Conservation (phyloP, 1,140 invertebrate genomes). For the Aphis craccivora region DNA sequence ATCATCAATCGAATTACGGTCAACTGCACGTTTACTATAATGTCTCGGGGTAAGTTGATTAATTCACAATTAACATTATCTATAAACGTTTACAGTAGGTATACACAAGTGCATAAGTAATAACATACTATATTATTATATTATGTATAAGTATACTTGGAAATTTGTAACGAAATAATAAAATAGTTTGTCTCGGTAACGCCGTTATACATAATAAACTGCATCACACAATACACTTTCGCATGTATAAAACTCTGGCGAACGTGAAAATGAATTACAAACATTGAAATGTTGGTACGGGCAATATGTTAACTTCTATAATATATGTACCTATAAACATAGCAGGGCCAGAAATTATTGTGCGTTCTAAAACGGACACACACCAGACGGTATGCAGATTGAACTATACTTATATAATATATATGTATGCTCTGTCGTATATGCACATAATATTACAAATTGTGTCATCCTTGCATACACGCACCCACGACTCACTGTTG, state of each 20-base stretch:
- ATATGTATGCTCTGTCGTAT: not conserved
- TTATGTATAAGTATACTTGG: not conserved
- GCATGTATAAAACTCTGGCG: not conserved
- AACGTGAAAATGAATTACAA: slow-evolving; percentile 13
- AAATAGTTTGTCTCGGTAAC: not conserved
- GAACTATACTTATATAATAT: not conserved
- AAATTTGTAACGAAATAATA: not conserved
- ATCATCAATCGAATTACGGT: not conserved
- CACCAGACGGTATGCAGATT: not conserved
- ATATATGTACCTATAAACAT: not conserved
- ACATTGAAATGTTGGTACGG: not conserved
- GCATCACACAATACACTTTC: not conserved
- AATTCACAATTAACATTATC: not conserved
- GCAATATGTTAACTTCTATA: not conserved
- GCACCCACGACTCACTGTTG: not conserved
- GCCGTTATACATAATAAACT: not conserved
- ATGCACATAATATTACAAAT: not conserved
- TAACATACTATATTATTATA: not conserved
- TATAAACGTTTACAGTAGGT: too few relatives aligned
- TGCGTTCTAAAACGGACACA: not conserved
- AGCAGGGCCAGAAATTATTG: not conserved
- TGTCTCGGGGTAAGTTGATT: not conserved
- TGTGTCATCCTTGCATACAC: not conserved
- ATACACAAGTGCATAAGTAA: not conserved
- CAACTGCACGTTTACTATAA: not conserved